Percentiles rank a stretch among this genome's conserved stretches.
Conservation (phyloP, 2,113 vertebrate species). For the Potamarius usumacintae region DNA sequence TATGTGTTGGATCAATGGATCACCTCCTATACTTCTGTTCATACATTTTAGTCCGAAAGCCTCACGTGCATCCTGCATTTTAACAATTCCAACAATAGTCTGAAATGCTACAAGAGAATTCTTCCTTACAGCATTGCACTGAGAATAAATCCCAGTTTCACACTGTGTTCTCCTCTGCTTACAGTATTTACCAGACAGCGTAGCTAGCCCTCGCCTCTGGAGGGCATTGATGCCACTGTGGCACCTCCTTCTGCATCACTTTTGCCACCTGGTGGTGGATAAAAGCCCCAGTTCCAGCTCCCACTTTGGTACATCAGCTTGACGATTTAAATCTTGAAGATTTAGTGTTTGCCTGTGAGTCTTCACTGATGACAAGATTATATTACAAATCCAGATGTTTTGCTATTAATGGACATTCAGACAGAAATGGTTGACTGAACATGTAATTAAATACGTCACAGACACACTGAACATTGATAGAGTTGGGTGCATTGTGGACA, state of each 20-base stretch:
- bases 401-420: not conserved
- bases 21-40: constrained; percentile 21
- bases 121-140: not conserved
- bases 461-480: not conserved
- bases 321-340: not conserved
- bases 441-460: not conserved
- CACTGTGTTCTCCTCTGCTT: constrained; percentile 14
- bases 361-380: not conserved
- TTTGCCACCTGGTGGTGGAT: constrained; percentile 37
- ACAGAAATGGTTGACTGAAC: not conserved
- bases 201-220: constrained; percentile 21
- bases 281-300: not conserved
- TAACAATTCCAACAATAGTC: not conserved
- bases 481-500: not conserved
- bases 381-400: not conserved
- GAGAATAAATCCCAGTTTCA: not conserved
- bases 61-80: not conserved
- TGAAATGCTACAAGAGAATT: not conserved
- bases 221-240: constrained; percentile 24
- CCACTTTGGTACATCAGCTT: not conserved
- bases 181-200: constrained; percentile 10
- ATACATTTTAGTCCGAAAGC: constrained; percentile 11
- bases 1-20: not conserved
- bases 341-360: not conserved
- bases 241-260: constrained; percentile 21